Percentiles rank a stretch among this genome's conserved stretches.
phyloP scores from a whole-genome alignment of 2,797 vertebrate genomes.

The Echeneis naucrates region DNA sequence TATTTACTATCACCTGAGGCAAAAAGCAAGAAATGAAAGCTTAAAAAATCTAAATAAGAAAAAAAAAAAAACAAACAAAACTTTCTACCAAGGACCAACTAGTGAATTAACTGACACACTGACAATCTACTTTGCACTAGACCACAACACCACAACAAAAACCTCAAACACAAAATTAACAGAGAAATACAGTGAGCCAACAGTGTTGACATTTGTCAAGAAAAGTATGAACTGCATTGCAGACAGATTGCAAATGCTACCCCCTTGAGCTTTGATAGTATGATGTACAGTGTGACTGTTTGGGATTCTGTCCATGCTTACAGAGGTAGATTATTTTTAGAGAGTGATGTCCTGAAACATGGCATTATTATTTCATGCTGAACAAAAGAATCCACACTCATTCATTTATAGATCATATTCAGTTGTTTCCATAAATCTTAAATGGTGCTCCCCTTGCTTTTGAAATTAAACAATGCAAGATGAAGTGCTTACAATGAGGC shows the following conservation, averaged over 20 bases:
- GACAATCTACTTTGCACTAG: not conserved
- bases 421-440: slow-evolving; percentile 38
- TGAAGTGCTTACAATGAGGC: slow-evolving; percentile 27
- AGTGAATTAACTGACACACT: not conserved
- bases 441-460: slow-evolving; percentile 23
- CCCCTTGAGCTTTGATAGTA: slow-evolving; percentile 26
- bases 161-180: slow-evolving; percentile 14
- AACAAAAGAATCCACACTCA: slow-evolving; percentile 8
- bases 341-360: slow-evolving; percentile 29
- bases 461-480: slow-evolving; percentile 40
- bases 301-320: slow-evolving; percentile 43
- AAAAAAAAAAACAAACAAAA: too few relatives aligned
- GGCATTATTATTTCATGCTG: slow-evolving; percentile 35
- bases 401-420: slow-evolving; percentile 26
- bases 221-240: slow-evolving; percentile 31
- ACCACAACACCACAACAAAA: not conserved
- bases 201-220: slow-evolving; percentile 39
- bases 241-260: slow-evolving; percentile 48
- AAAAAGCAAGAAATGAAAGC: not conserved
- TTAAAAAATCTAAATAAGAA: too few relatives aligned
- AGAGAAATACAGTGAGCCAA: slow-evolving; percentile 23
- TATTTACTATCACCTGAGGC: not conserved
- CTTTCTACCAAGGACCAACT: too few relatives aligned
- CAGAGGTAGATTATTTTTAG: slow-evolving; percentile 20
- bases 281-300: slow-evolving; percentile 27